Evolutionary conservation across 2,888 invertebrate genomes (phyloP).

Genomic region (Metellina segmentata): DNA sequence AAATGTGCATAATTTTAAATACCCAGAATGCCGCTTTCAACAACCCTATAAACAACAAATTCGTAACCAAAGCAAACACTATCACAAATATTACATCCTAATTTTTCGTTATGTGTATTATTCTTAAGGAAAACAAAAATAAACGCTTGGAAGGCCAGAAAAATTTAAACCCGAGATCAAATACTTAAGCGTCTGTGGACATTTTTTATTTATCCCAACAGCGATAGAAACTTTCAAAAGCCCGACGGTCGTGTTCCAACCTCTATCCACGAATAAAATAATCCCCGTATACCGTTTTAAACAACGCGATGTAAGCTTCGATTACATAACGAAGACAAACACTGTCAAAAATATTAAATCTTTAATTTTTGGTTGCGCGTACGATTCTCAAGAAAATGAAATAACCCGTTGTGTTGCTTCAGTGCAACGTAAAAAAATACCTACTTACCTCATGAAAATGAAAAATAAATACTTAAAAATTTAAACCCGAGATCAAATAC

Average conservation of each 20-base stretch:
- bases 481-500: too few relatives aligned
- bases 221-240: background rate
- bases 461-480: too few relatives aligned
- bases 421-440: too few relatives aligned
- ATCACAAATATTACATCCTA: background rate
- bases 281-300: background rate
- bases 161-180: background rate
- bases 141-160: too few relatives aligned
- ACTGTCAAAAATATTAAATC: background rate
- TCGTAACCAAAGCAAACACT: conserved; percentile 10
- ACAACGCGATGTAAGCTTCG: background rate
- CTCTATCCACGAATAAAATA: background rate
- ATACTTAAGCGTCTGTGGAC: background rate
- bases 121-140: too few relatives aligned
- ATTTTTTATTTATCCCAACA: background rate
- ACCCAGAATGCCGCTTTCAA: background rate
- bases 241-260: background rate
- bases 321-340: conserved; percentile 20
- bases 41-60: background rate
- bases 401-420: too few relatives aligned
- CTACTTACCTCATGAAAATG: too few relatives aligned
- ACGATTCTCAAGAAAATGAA: too few relatives aligned
- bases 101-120: too few relatives aligned
- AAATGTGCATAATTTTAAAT: too few relatives aligned
- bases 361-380: too few relatives aligned